These are phyloP conservation scores for Brassicogethes aeneus DNA, from an alignment of 2,888 invertebrate genomes.

Conservation along the genomic window DNA sequence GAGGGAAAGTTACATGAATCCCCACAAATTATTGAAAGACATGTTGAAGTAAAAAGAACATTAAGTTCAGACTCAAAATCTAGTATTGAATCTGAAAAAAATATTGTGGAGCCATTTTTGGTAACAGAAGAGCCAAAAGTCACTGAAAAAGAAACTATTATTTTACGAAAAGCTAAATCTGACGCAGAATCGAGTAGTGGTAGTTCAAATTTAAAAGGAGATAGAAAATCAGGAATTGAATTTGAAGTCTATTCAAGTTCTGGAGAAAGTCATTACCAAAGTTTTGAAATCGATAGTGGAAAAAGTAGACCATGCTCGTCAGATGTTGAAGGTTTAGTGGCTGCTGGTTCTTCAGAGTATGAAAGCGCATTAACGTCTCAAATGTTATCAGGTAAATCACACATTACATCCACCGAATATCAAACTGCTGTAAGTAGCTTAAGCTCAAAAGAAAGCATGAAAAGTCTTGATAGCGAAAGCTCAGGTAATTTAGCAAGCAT, in stretches of 20 bases:
- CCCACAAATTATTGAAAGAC: not conserved
- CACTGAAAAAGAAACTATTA: slow-evolving; percentile 30
- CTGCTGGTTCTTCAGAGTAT: slow-evolving; percentile 76
- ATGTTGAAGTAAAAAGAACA: slow-evolving; percentile 30
- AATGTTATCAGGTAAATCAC: slow-evolving; percentile 61
- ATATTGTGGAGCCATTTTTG: slow-evolving; percentile 28
- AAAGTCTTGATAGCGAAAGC: slow-evolving; percentile 80
- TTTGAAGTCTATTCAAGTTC: slow-evolving; percentile 78
- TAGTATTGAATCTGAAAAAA: slow-evolving; percentile 37
- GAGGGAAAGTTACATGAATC: not conserved
- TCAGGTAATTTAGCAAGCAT: slow-evolving; percentile 83
- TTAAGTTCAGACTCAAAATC: slow-evolving; percentile 44
- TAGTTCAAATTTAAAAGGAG: slow-evolving; percentile 40
- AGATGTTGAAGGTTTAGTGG: slow-evolving; percentile 72
- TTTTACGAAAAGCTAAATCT: slow-evolving; percentile 34
- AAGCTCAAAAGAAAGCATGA: slow-evolving; percentile 84
- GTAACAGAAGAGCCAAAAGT: slow-evolving; percentile 21
- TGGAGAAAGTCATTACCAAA: slow-evolving; percentile 82
- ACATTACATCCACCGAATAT: slow-evolving; percentile 75
- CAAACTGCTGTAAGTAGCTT: slow-evolving; percentile 80
- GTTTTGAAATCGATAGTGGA: slow-evolving; percentile 68
- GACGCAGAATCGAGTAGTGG: slow-evolving; percentile 38
- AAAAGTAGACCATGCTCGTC: slow-evolving; percentile 76
- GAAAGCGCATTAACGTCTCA: slow-evolving; percentile 77
- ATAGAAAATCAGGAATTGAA: slow-evolving; percentile 68